Percentiles rank a stretch among this genome's conserved stretches.
phyloP scores from a whole-genome alignment of 2,113 vertebrate species.

The Acrocephalus kingi region DNA sequence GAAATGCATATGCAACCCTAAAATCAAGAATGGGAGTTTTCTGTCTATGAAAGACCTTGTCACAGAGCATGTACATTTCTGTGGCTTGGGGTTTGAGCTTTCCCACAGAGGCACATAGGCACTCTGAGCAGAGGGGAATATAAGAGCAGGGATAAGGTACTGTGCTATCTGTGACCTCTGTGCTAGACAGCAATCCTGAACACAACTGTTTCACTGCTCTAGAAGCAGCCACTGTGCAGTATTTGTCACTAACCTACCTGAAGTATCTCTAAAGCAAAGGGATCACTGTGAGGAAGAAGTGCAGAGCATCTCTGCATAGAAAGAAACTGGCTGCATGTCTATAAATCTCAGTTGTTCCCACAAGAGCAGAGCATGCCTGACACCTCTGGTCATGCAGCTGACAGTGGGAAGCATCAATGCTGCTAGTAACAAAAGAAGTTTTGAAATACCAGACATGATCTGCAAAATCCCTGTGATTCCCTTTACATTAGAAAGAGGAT shows the following conservation, averaged over 20 bases:
- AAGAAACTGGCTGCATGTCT: fast-evolving
- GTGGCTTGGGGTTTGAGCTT: neutral
- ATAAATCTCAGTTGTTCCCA: neutral
- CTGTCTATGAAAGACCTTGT: neutral
- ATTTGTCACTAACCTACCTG: neutral
- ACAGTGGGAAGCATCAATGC: neutral
- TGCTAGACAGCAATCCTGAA: neutral
- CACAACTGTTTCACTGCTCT: neutral
- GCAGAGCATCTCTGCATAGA: neutral
- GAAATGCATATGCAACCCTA: neutral
- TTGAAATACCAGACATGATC: neutral
- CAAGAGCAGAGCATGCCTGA: neutral
- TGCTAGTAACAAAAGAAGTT: neutral
- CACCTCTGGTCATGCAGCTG: neutral
- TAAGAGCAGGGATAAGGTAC: neutral
- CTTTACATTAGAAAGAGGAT: neutral
- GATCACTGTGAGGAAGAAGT: neutral
- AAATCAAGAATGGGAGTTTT: neutral
- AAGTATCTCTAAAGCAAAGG: neutral
- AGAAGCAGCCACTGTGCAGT: neutral
- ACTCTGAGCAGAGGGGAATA: neutral
- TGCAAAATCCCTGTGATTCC: neutral
- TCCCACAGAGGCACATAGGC: neutral
- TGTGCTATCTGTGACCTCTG: fast-evolving
- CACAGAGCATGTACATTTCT: neutral